Evolutionary conservation across 2,113 vertebrate species (phyloP), one percentile per base, ranked within the genome.

Genomic region (Alethe castanea): DNA sequence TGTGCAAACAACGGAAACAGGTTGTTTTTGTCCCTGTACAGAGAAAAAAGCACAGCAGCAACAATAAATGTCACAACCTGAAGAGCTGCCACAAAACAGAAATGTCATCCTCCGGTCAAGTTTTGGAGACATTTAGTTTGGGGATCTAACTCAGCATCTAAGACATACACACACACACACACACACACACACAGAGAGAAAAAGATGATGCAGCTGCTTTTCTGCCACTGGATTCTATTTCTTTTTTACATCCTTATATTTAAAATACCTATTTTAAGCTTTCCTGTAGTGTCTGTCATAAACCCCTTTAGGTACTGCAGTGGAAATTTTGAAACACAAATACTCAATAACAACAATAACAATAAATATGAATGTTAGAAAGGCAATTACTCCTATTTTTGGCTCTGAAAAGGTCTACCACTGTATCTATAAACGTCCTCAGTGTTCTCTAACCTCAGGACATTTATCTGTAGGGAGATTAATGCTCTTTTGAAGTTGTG

Each of bases 41-140:
- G 79, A 50, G 28, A 25, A 28, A 73, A 83, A 15, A 50, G 42
- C 20, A 72, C 42, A 82, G 26, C 54, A 90, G 76, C 64, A 74
- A 88, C 79, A 95, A 87, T 78, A 94, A 88, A 78, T 81, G 92
- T 92, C 88, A 94, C 76, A 92, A 79, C 72, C 65, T 47, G 42
- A 78, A 91, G 59, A 76, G 69, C 57, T 72, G 81, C 73, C 57
- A 53, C 81, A 53, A 35, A 81, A 38, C 18, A 67, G 72, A 91
- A 95, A 91, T 87, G 64, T 92, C 72, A 94, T 78, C 86, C 57
- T 78, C 38, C 0, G 19, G 83, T 81, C 92, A 94, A 36, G 61
- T 89, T 92, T 60, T 64, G 76, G 65, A 91, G 69, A 60, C 36
- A 40, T 84, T 73, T 86, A 23, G 10, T 84, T 60, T 71, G 44